These are phyloP conservation scores for Stenurella melanura DNA, from an alignment of 2,888 invertebrate species.

Conservation along the genomic window DNA sequence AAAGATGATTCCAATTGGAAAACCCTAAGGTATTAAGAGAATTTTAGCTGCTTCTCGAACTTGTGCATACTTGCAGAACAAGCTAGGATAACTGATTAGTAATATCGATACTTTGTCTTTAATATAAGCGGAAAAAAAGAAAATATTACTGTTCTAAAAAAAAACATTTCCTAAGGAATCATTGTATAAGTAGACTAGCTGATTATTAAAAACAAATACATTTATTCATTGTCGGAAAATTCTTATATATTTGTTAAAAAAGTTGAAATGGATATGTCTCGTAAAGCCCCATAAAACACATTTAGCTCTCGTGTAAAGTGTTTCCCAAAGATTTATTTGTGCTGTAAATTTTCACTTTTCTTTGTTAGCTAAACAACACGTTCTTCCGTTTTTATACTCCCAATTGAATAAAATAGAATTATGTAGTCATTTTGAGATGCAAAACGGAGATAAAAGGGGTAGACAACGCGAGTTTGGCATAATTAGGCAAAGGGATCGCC, in stretches of 20 bases:
- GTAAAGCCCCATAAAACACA: constrained; percentile 8
- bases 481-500: constrained; percentile 29
- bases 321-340: constrained; percentile 23
- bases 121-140: too few relatives aligned
- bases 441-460: constrained; percentile 17
- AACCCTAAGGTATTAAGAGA: too few relatives aligned
- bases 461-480: constrained; percentile 21
- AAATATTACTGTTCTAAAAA: too few relatives aligned
- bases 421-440: constrained; percentile 30
- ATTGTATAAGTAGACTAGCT: neutral
- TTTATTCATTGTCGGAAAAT: neutral
- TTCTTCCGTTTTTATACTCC: constrained; percentile 10
- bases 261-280: neutral
- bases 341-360: constrained; percentile 31
- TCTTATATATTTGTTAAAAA: neutral
- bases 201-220: neutral
- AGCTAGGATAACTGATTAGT: too few relatives aligned
- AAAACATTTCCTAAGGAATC: too few relatives aligned
- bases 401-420: constrained; percentile 31
- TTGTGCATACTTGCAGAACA: too few relatives aligned
- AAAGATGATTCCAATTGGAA: too few relatives aligned
- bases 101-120: too few relatives aligned
- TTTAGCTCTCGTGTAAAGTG: constrained; percentile 17
- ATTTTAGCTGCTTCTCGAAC: too few relatives aligned
- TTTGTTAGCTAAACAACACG: constrained; percentile 25